phyloP scores from a whole-genome alignment of 2,797 vertebrate species.

The Chloroceryle inda region DNA sequence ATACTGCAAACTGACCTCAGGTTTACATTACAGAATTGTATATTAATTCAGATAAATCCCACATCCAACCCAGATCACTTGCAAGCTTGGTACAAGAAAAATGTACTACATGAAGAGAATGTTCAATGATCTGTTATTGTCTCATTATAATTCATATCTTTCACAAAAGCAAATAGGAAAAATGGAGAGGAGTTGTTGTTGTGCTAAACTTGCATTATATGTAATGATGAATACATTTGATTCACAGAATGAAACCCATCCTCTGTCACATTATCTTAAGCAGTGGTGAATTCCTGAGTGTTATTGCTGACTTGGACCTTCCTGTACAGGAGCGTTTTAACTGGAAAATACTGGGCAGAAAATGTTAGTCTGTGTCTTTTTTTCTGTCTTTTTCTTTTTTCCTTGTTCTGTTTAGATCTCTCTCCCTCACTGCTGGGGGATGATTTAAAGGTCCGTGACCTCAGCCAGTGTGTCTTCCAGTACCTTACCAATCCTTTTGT shows the following conservation, averaged over 20 bases:
- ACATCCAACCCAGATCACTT: not conserved
- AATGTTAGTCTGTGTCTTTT: not conserved
- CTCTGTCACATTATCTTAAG: not conserved
- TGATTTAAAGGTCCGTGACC: not conserved
- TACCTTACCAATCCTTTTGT: not conserved
- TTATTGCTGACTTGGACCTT: not conserved
- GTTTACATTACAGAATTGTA: not conserved
- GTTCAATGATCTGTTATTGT: conserved; percentile 23
- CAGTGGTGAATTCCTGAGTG: not conserved
- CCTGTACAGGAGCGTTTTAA: not conserved
- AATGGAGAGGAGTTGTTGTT: not conserved
- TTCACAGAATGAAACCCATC: not conserved
- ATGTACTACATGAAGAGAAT: not conserved
- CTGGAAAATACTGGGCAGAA: not conserved
- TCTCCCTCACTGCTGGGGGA: not conserved
- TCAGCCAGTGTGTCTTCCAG: not conserved
- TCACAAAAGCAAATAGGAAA: not conserved
- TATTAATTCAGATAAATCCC: not conserved
- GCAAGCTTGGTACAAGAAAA: not conserved
- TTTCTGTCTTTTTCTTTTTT: not conserved
- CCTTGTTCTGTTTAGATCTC: not conserved
- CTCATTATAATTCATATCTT: conserved; percentile 44
- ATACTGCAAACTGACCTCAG: conserved; percentile 15
- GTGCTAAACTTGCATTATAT: not conserved
- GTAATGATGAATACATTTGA: not conserved